phyloP scores from a whole-genome alignment of 2,888 invertebrate species.

The Caenorhabditis drosophilae region DNA sequence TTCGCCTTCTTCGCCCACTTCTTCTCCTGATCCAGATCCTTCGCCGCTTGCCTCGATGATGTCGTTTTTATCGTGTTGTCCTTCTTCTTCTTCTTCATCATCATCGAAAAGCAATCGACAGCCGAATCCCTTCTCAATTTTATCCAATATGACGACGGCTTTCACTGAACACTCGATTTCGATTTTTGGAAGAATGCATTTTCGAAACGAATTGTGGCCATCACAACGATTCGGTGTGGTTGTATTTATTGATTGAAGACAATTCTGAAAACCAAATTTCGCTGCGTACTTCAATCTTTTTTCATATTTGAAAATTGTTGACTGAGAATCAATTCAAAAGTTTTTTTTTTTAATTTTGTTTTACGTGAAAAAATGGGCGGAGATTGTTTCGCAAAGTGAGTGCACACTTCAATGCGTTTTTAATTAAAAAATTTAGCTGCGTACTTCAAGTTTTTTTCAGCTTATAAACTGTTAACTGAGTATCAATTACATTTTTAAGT shows the following conservation, averaged over 20 bases:
- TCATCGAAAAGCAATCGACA: conserved; percentile 16
- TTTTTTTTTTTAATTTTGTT: no score
- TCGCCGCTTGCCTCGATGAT: conserved; percentile 15
- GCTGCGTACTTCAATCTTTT: no score
- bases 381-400: no score
- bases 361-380: no score
- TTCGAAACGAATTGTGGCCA: conserved; percentile 27
- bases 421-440: no score
- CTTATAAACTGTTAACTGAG: no score
- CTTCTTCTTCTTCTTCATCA: conserved; percentile 1
- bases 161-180: conserved; percentile 25
- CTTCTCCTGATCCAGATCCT: conserved; percentile 3
- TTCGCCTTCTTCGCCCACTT: background rate
- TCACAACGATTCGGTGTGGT: conserved; percentile 30
- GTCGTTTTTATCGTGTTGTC: no score
- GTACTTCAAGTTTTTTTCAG: no score
- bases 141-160: conserved; percentile 17
- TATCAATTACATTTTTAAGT: no score
- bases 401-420: no score
- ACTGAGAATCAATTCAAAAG: no score
- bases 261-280: conserved; percentile 15
- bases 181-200: conserved; percentile 15
- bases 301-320: no score
- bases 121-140: conserved; percentile 23
- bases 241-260: conserved; percentile 24